Base-by-base conservation (phyloP, 2,888 invertebrate species). In the Drosophila kambysellisi region DNA sequence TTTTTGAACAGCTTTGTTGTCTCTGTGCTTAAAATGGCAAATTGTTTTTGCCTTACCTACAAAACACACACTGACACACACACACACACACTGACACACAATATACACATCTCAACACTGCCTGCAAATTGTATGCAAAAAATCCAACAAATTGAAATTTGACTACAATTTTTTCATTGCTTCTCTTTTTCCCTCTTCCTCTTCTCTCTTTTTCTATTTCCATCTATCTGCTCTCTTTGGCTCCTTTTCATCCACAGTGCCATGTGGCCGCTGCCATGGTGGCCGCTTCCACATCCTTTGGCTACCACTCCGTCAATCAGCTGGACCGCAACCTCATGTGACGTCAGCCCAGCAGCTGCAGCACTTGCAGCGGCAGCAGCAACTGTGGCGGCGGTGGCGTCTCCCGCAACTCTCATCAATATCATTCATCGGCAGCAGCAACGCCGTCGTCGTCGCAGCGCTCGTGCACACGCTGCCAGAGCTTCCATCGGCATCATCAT, bases 281-380 rank as follows among this genome's bases (percentile, higher is more conserved):
- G 68, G 93, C 93, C 66, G 92, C 93, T 57, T 93, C 93, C 35
- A 92, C 93, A 58, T 92, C 93, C 62, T 92, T 93, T 61, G 93
- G 92, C 71, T 93, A 93, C 81, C 91, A 93, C 50, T 93, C 93
- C 39, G 93, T 93, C 69, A 93, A 93, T 85, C 93, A 93, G 82
- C 90, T 92, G 80, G 93, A 93, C 75, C 92, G 93, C 61, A 92
- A 91, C 66, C 91, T 93, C 82, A 93, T 93, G 89, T 93, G 93
- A 93, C 93, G 93, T 58, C 92, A 93, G 86, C 92, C 92, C n/a
- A 93, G 93, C 92, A 93, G 92, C 88, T 93, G 93, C 90, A 93
- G 93, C 87, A 92, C 93, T 79, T 93, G 93, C 79, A 93, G 93
- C 81, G 92, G 91, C 79, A 92, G 92, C 88, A 93, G 92, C 91